phyloP scores from a whole-genome alignment of 2,888 invertebrate genomes.

The Malacosoma neustria region DNA sequence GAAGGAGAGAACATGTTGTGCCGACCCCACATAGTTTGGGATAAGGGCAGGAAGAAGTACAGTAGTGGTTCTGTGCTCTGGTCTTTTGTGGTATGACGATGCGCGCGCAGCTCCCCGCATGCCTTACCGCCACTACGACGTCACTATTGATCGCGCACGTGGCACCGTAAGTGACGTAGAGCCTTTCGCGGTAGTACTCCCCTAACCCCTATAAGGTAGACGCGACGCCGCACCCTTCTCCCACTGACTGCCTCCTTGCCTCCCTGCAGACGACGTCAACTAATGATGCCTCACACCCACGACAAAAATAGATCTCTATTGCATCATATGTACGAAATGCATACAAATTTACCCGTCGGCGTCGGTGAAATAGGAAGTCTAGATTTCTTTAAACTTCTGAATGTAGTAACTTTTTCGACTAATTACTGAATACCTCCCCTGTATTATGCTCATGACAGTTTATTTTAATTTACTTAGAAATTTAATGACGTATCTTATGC shows the following conservation, averaged over 20 bases:
- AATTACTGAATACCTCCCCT: too few species aligned
- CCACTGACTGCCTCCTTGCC: conserved; percentile 15
- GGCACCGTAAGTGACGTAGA: conserved; percentile 71
- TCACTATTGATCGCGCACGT: conserved; percentile 73
- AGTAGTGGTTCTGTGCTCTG: too few species aligned
- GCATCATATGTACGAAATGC: neutral
- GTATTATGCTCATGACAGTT: too few species aligned
- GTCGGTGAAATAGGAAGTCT: too few species aligned
- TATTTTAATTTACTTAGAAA: too few species aligned
- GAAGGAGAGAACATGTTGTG: too few species aligned
- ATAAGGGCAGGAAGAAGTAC: too few species aligned
- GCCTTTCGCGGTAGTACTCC: conserved; percentile 50
- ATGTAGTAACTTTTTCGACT: too few species aligned
- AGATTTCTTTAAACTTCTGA: too few species aligned
- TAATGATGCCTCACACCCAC: conserved; percentile 1
- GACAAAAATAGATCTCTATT: neutral
- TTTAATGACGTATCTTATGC: neutral
- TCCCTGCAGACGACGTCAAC: conserved; percentile 10
- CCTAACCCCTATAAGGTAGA: conserved; percentile 24
- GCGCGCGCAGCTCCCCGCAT: conserved; percentile 49
- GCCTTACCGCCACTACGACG: conserved; percentile 40
- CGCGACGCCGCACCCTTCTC: conserved; percentile 21
- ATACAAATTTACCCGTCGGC: too few species aligned
- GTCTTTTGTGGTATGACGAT: too few species aligned
- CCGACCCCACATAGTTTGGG: too few species aligned